Evolutionary conservation across 1,140 invertebrate species (phyloP).

Genomic region (Sycophaga agraensis): DNA sequence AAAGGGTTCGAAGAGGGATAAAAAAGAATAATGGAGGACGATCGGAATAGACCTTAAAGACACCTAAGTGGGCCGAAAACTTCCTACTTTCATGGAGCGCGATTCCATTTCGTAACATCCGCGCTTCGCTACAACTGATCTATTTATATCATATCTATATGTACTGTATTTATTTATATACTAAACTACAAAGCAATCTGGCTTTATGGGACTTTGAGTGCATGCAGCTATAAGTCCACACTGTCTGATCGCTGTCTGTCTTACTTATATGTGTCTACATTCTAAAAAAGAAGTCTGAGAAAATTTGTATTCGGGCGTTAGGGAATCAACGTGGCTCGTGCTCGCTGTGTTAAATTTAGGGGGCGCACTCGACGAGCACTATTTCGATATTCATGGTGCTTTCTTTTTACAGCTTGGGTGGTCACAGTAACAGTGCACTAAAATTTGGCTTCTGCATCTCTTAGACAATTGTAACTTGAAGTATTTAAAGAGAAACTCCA

Average conservation of each 20-base stretch:
- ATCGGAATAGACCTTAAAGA: background rate
- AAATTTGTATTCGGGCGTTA: no score
- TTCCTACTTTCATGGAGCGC: slow-evolving; percentile 17
- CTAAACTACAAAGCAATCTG: slow-evolving; percentile 27
- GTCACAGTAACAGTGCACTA: no score
- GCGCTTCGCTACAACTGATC: background rate
- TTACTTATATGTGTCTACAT: no score
- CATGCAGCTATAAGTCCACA: background rate
- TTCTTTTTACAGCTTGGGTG: no score
- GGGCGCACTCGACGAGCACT: no score
- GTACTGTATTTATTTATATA: slow-evolving; percentile 39
- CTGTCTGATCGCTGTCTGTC: background rate
- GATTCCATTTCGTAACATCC: slow-evolving; percentile 1
- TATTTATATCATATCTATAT: slow-evolving; percentile 30
- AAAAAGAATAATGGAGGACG: background rate
- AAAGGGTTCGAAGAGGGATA: background rate
- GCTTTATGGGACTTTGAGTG: slow-evolving; percentile 30
- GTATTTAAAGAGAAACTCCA: no score
- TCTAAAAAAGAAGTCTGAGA: no score
- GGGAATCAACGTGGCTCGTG: no score
- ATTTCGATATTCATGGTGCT: no score
- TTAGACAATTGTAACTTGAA: no score
- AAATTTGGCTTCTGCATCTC: no score
- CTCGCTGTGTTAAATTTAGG: no score
- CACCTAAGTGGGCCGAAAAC: background rate